These are phyloP conservation scores for Tenualosa thibaudeaui DNA, from an alignment of 2,797 vertebrate genomes.

Conservation along the genomic window DNA sequence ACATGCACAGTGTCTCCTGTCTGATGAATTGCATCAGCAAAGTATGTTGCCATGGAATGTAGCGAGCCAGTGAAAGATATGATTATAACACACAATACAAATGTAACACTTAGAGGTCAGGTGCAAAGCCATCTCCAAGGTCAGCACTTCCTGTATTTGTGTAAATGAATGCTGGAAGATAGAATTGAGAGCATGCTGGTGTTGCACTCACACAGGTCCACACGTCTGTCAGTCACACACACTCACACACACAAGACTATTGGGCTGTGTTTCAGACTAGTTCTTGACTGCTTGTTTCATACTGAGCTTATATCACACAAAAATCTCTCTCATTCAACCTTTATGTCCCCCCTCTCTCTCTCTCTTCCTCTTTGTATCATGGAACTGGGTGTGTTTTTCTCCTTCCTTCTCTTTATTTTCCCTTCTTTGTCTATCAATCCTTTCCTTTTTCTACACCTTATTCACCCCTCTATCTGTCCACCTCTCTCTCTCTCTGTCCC, in stretches of 20 bases:
- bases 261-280: no score
- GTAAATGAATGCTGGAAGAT: background rate
- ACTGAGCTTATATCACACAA: background rate
- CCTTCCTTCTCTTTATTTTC: background rate
- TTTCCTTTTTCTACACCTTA: background rate
- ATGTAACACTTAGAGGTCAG: slow-evolving; percentile 26
- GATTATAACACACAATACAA: slow-evolving; percentile 26
- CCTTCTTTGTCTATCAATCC: background rate
- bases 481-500: background rate
- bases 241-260: background rate
- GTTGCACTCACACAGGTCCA: background rate
- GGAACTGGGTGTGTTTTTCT: background rate
- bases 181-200: background rate
- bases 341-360: background rate
- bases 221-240: background rate
- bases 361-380: background rate
- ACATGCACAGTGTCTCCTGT: background rate
- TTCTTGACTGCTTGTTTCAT: background rate
- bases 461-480: background rate
- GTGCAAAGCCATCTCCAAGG: background rate
- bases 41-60: background rate
- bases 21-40: background rate
- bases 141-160: background rate
- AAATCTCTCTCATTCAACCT: background rate
- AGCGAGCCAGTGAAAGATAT: slow-evolving; percentile 12